These are phyloP conservation scores for Pardosa pseudoannulata DNA, from an alignment of 2,888 invertebrate genomes.

Conservation along the genomic window DNA sequence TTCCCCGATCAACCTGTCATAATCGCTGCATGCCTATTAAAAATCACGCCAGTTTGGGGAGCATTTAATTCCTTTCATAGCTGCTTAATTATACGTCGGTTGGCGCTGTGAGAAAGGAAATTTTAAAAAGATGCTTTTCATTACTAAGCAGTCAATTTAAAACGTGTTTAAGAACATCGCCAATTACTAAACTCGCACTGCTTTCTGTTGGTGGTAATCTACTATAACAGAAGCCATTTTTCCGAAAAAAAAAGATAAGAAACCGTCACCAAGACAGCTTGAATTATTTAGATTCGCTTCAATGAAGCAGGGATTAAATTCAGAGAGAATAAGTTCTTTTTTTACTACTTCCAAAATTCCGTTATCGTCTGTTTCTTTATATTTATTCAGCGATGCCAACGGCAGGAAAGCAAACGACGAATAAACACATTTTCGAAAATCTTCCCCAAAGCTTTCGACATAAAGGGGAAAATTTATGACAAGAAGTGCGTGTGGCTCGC, in stretches of 20 bases:
- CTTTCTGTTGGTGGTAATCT: slow-evolving; percentile 45
- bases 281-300: slow-evolving; percentile 37
- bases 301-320: slow-evolving; percentile 31
- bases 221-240: neutral
- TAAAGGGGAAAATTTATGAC: slow-evolving; percentile 67
- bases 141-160: neutral
- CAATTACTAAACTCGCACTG: slow-evolving; percentile 21
- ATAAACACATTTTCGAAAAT: slow-evolving; percentile 69
- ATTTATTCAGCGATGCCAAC: neutral
- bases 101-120: neutral
- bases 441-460: slow-evolving; percentile 61
- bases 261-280: slow-evolving; percentile 36
- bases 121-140: neutral
- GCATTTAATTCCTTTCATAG: neutral
- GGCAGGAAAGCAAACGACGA: slow-evolving; percentile 43
- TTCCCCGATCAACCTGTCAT: neutral
- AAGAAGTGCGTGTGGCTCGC: slow-evolving; percentile 46
- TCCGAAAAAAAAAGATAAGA: slow-evolving; percentile 14
- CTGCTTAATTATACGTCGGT: neutral
- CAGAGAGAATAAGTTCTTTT: slow-evolving; percentile 21
- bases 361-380: slow-evolving; percentile 39
- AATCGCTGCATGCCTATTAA: neutral
- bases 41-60: neutral
- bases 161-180: neutral
- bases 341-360: slow-evolving; percentile 8